Conservation (phyloP, 1,140 invertebrate species). For the Neodiprion virginianus region DNA sequence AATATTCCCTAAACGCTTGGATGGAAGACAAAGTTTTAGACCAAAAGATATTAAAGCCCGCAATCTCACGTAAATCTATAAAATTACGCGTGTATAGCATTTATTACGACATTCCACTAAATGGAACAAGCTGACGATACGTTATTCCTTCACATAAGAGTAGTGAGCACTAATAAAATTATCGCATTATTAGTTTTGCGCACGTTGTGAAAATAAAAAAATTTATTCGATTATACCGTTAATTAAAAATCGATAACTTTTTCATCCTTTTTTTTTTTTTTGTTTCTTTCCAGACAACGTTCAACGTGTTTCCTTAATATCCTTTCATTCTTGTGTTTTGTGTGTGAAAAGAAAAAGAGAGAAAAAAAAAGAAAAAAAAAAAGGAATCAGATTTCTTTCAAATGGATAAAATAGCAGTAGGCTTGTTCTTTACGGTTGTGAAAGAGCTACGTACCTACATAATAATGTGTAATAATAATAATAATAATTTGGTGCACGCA, state of each 20-base stretch:
- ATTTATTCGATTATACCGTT: neutral
- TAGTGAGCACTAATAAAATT: too few relatives aligned
- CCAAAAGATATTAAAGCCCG: too few relatives aligned
- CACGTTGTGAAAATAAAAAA: too few relatives aligned
- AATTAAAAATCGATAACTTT: constrained; percentile 11
- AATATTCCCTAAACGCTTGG: too few relatives aligned
- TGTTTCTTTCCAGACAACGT: constrained; percentile 8
- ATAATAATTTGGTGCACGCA: constrained; percentile 50
- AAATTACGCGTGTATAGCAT: neutral
- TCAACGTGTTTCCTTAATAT: neutral
- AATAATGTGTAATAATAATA: constrained; percentile 30
- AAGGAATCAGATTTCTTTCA: neutral
- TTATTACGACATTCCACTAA: neutral
- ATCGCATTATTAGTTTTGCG: too few relatives aligned
- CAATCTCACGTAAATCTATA: neutral
- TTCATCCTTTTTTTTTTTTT: neutral
- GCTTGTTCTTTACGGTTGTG: too few relatives aligned
- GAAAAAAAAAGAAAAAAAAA: neutral
- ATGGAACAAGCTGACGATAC: neutral
- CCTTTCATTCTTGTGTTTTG: constrained; percentile 9
- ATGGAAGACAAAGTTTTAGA: neutral
- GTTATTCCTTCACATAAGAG: too few relatives aligned
- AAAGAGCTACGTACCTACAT: neutral
- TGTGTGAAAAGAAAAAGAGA: neutral
- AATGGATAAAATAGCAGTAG: neutral